Percentiles rank a stretch among this genome's conserved stretches.
Conservation (phyloP, 2,888 invertebrate genomes). For the Eremobia ochroleuca region DNA sequence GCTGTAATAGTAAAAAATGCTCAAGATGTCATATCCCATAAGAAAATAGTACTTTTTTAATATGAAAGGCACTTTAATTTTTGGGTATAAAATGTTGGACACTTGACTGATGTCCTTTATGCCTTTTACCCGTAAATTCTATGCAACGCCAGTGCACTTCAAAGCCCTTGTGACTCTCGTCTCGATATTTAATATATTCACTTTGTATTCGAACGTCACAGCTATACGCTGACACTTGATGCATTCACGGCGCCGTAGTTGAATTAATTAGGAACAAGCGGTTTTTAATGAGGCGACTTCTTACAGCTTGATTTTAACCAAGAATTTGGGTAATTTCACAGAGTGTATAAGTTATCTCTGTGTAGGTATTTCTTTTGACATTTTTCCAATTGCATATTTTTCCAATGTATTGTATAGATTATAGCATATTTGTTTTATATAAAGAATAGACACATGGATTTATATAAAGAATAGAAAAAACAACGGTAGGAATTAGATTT, state of each 20-base stretch:
- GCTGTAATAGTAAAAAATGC: too few relatives aligned
- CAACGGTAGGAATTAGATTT: background rate
- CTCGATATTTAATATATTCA: conserved; percentile 53
- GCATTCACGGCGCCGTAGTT: conserved; percentile 2
- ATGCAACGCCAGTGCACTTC: conserved; percentile 12
- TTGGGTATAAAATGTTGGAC: too few relatives aligned
- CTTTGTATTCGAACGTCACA: conserved; percentile 35
- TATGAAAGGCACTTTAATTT: too few relatives aligned
- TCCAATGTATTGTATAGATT: too few relatives aligned
- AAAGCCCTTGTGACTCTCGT: conserved; percentile 9
- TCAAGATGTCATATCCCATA: too few relatives aligned
- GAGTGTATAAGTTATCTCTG: background rate
- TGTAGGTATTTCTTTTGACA: background rate
- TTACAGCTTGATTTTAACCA: background rate
- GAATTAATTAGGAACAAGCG: conserved; percentile 33
- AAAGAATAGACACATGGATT: background rate
- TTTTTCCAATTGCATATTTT: background rate
- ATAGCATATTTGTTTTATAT: too few relatives aligned
- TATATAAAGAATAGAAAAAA: background rate
- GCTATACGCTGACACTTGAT: conserved; percentile 9
- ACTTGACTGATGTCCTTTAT: too few relatives aligned
- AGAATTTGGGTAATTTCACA: background rate
- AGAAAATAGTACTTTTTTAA: too few relatives aligned
- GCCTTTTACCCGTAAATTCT: background rate
- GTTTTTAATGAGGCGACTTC: conserved; percentile 17